Conservation (phyloP, 2,888 invertebrate species). For the Leptothorax acervorum region DNA sequence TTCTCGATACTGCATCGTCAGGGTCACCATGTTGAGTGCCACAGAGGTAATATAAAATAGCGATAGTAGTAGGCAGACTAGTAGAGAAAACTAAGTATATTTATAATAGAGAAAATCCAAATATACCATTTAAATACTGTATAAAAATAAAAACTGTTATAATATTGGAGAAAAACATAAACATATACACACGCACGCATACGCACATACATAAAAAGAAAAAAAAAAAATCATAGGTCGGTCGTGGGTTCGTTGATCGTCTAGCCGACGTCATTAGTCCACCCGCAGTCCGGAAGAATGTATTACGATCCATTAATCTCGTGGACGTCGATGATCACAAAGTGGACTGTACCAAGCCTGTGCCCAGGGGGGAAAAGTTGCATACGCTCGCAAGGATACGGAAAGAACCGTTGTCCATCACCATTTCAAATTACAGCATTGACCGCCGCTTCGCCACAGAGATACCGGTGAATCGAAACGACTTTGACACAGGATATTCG, state of each 20-base stretch:
- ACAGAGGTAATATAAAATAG: slow-evolving; percentile 50
- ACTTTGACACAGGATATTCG: slow-evolving; percentile 78
- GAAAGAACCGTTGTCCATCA: slow-evolving; percentile 76
- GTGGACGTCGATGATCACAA: slow-evolving; percentile 72
- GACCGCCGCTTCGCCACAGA: slow-evolving; percentile 76
- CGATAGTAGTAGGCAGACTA: neutral
- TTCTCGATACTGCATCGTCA: slow-evolving; percentile 80
- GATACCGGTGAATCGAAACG: slow-evolving; percentile 72
- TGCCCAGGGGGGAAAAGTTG: slow-evolving; percentile 62
- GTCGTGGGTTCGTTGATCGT: slow-evolving; percentile 65
- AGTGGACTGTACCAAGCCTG: slow-evolving; percentile 72
- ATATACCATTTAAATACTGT: neutral
- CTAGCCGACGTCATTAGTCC: slow-evolving; percentile 34
- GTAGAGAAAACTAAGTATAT: neutral
- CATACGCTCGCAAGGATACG: slow-evolving; percentile 58
- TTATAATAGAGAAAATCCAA: neutral
- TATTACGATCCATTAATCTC: slow-evolving; percentile 72
- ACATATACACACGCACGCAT: neutral
- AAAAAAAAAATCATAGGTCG: slow-evolving; percentile 57
- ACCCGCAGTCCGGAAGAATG: slow-evolving; percentile 67
- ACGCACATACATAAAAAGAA: neutral
- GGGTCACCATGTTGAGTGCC: slow-evolving; percentile 73
- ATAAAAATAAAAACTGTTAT: neutral
- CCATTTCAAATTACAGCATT: slow-evolving; percentile 79
- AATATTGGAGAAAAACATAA: neutral